phyloP scores from a whole-genome alignment of 2,888 invertebrate species.

The Lampropteryx suffumata region DNA sequence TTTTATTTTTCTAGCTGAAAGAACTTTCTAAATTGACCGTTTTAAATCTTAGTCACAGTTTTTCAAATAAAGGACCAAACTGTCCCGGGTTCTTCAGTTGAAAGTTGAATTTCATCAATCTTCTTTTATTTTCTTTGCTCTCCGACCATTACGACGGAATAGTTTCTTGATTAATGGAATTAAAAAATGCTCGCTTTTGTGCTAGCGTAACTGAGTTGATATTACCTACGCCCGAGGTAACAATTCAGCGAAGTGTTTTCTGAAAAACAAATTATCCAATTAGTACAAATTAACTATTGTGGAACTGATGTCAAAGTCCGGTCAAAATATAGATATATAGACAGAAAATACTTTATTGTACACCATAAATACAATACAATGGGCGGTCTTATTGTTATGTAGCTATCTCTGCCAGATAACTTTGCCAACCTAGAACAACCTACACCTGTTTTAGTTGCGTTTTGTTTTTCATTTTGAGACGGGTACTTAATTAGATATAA shows the following conservation, averaged over 20 bases:
- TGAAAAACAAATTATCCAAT: not conserved
- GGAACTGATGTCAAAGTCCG: no score
- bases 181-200: conserved; percentile 19
- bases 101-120: conserved; percentile 42
- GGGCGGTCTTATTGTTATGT: no score
- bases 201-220: conserved; percentile 3
- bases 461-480: no score
- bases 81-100: conserved; percentile 32
- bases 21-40: conserved; percentile 27
- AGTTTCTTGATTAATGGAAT: conserved; percentile 30
- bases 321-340: no score
- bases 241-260: not conserved
- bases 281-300: no score
- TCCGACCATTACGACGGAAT: conserved; percentile 23
- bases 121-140: conserved; percentile 36
- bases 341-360: no score
- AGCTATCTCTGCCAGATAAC: no score
- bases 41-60: conserved; percentile 34
- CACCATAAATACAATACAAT: no score
- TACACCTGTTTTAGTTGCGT: no score
- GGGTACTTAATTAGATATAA: no score
- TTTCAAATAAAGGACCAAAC: conserved; percentile 39
- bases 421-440: no score
- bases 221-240: conserved; percentile 3
- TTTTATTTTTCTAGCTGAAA: conserved; percentile 1